Evolutionary conservation across 35 echinoderm and acorn worm genomes (phyloP), one percentile per base, ranked within the genome.

Genomic region (Stichopus chloronotus): DNA sequence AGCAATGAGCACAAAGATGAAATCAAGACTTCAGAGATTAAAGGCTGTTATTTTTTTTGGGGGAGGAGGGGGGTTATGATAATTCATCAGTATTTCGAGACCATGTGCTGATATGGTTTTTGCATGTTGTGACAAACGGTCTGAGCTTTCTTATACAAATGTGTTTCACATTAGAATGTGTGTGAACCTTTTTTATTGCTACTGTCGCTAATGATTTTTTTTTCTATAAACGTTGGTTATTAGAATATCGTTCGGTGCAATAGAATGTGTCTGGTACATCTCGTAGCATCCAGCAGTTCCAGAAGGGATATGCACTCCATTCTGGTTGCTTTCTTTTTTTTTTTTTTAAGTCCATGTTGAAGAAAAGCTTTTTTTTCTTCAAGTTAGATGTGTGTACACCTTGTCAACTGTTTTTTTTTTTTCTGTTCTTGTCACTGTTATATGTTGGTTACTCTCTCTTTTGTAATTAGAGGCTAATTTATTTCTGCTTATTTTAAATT

Each of bases 101-200:
- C 82, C 82, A 85, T 85, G 82, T 85, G 82, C 82, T 85, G 82
- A 85, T 85, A 85, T 85, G 82, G 82, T 85, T 85, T 85, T 85
- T 85, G 82, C 82, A 85, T 85, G 57, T n/a, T 58, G 82, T 85
- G 52, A 81, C 54, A 20, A 55, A 85, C 17, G 5, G 55, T 82
- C 79, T 85, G 82, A 85, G 82, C 82, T 85, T 85, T 85, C 82
- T 85, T 59, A 85, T 85, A 58, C 82, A 85, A 85, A 59, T 85
- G 82, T 85, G 82, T 85, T 85, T 85, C 82, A 85, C 82, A 85
- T 85, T 58, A 59, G 43, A 85, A 57, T 25, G 82, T 85, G 82
- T 85, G 82, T 85, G 82, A 85, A 52, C 43, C 59, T 61, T 14
- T 61, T 61, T 8, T 74, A 20, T 74, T 74, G 19, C 22, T 72